Percentiles rank a stretch among this genome's conserved stretches.
Conservation (phyloP, 2,888 invertebrate species). For the Copidosoma aretas region DNA sequence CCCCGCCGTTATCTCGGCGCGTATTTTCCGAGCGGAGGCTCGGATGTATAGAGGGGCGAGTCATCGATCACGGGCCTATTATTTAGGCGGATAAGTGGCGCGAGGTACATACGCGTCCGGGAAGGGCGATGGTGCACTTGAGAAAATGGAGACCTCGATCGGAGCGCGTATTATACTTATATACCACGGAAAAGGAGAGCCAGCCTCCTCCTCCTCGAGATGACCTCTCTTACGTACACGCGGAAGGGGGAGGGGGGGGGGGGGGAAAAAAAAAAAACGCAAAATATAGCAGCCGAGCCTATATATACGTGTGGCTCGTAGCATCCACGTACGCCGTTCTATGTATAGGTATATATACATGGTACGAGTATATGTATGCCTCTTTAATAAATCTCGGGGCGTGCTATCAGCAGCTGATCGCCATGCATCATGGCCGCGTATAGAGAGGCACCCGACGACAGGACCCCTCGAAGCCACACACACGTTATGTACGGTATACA, state of each 20-base stretch:
- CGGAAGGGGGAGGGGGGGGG: not conserved
- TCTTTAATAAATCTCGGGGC: constrained; percentile 56
- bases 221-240: not conserved
- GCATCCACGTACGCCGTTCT: too few relatives aligned
- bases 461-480: constrained; percentile 29
- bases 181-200: too few relatives aligned
- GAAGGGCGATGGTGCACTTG: constrained; percentile 1
- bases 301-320: too few relatives aligned
- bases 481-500: not conserved
- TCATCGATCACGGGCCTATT: constrained; percentile 36
- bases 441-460: constrained; percentile 7
- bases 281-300: too few relatives aligned
- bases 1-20: constrained; percentile 30
- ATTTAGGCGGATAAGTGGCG: constrained; percentile 32
- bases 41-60: not conserved
- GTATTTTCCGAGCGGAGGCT: constrained; percentile 11
- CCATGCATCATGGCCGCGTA: constrained; percentile 53
- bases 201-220: not conserved
- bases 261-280: not conserved
- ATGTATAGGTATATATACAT: too few relatives aligned
- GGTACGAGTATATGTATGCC: constrained; percentile 45
- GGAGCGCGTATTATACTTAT: too few relatives aligned
- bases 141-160: constrained; percentile 32
- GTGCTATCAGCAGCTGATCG: constrained; percentile 59
- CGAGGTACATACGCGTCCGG: not conserved